Base-by-base conservation (phyloP, 2,113 vertebrate genomes). In the Prolemur simus region DNA sequence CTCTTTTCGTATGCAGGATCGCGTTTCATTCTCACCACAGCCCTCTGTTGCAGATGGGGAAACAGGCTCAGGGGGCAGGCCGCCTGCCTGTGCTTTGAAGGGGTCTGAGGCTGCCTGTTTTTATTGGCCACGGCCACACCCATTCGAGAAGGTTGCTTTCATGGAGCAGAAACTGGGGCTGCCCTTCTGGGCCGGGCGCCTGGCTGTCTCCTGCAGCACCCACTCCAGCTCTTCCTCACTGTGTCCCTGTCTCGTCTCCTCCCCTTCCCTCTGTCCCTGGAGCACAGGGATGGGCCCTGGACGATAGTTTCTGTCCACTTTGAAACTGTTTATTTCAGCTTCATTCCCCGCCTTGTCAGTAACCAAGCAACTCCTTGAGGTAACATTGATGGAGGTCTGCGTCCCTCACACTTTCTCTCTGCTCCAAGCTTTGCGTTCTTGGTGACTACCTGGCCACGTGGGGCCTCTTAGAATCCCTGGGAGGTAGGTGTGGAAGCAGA, bases 371-470 rank as follows among this genome's bases (percentile, higher is more conserved):
- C 66, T 21, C 14, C 71, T 27, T 3, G 3, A 27, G 34, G 71
- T 11, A 3, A 23, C 0, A 17, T 23, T 25, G 12, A 14, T 4
- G 42, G 7, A 2, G 1, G 4, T n/a, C 34, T 49, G 20, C 2
- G 3, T 60, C 18, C 39, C 4, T 37, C 66, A 4, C 1, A 11
- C 8, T 14, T 66, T 69, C 5, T 1, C 42, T 45, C 8, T 34
- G 47, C 0, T 21, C 42, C 5, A 2, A 5, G 20, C 58, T 23
- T n/a, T 64, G 29, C 29, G 74, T 27, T 54, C 37, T 60, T 90
- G 25, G 20, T 74, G 73, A 37, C 64, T 56, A 15, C 81, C 45
- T 54, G 52, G 64, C 4, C 0, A 4, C 29, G 2, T 52, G 20
- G 37, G 71, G 49, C 12, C 25, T n/a, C 81, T 39, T 32, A 8